Percentiles rank a stretch among this genome's conserved stretches.
Conservation (phyloP, 1,140 invertebrate species). For the Latrodectus geometricus region DNA sequence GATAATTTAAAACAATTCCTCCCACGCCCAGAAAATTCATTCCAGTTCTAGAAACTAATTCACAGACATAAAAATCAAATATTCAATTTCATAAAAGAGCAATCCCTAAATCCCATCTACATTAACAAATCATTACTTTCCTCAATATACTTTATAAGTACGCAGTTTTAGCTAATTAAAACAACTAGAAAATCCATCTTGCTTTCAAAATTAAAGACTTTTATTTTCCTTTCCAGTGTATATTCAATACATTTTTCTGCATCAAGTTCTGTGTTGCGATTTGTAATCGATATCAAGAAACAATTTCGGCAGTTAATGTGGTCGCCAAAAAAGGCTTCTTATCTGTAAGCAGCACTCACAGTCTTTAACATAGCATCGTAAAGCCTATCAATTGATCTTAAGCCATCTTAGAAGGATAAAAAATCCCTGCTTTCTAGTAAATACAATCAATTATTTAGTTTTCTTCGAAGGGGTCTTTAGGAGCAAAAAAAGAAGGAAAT, state of each 20-base stretch:
- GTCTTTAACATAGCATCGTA: constrained; percentile 35
- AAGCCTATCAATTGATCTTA: constrained; percentile 50
- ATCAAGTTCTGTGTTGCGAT: neutral
- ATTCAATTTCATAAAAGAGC: too few species aligned
- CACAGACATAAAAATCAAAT: too few species aligned
- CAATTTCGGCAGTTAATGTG: constrained; percentile 19
- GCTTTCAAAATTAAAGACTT: too few species aligned
- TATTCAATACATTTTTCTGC: neutral
- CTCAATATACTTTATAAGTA: too few species aligned
- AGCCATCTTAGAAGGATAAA: constrained; percentile 5
- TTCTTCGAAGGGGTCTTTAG: neutral
- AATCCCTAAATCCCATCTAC: too few species aligned
- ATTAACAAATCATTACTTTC: too few species aligned
- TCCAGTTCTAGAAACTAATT: too few species aligned
- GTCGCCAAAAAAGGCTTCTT: constrained; percentile 21
- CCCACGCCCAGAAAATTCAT: too few species aligned
- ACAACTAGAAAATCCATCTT: too few species aligned
- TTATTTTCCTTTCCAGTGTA: too few species aligned
- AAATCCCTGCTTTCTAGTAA: constrained; percentile 18
- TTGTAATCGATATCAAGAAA: constrained; percentile 26
- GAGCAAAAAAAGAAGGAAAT: neutral
- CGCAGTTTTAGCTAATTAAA: too few species aligned
- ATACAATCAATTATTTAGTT: constrained; percentile 51
- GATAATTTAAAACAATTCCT: too few species aligned
- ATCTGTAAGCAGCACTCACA: constrained; percentile 27